A percentile compares a stretch with the other conserved stretches of the same genome.
Conservation (phyloP, 2,797 vertebrate species). For the Apogon talboti region DNA sequence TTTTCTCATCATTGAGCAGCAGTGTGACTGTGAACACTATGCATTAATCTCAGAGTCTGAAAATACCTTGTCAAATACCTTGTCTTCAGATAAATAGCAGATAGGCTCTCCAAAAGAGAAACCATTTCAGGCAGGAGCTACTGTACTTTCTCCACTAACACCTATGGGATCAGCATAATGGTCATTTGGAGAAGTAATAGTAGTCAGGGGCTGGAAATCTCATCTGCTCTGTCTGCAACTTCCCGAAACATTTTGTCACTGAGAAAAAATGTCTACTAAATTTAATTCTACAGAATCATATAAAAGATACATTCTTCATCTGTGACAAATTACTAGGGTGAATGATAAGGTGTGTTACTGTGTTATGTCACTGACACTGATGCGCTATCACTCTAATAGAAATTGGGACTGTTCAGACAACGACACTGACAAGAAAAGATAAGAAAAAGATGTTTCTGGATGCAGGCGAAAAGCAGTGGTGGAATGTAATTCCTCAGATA, state of each 20-base stretch:
- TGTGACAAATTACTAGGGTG: constrained; percentile 23
- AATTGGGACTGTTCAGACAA: constrained; percentile 25
- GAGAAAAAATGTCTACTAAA: background rate
- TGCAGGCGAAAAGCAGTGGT: too few species aligned
- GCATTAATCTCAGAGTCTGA: constrained; percentile 46
- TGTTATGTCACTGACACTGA: constrained; percentile 30
- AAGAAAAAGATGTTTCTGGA: background rate
- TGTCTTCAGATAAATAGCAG: constrained; percentile 44
- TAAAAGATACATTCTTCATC: constrained; percentile 25
- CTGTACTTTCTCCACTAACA: too few species aligned
- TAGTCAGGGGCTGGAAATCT: background rate
- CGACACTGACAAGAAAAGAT: constrained; percentile 20
- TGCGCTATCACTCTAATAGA: constrained; percentile 25
- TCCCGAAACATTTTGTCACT: background rate
- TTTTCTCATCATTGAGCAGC: constrained; percentile 32
- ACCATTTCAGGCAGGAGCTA: constrained; percentile 13
- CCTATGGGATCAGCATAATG: background rate
- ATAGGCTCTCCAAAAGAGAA: constrained; percentile 28
- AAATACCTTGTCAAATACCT: constrained; percentile 59
- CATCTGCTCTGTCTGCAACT: background rate
- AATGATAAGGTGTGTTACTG: constrained; percentile 20
- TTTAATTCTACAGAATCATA: constrained; percentile 7
- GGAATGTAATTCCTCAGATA: too few species aligned
- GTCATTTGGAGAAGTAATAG: background rate
- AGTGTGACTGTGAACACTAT: constrained; percentile 21